phyloP scores from a whole-genome alignment of 2,888 invertebrate genomes.

The Cotesia congregata region DNA sequence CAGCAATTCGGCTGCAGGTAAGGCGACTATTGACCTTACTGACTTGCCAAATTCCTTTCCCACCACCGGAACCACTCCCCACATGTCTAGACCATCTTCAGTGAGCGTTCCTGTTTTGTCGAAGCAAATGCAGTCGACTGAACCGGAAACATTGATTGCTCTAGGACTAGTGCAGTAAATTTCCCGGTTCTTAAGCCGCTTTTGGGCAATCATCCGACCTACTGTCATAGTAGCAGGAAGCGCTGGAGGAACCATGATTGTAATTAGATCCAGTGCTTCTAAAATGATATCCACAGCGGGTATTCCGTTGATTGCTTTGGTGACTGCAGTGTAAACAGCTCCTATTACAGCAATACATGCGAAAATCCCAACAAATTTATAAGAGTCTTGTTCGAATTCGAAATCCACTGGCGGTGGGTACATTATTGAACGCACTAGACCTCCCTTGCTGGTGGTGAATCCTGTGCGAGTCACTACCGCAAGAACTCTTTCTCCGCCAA shows the following conservation, averaged over 20 bases:
- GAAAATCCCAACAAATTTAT: constrained; percentile 87
- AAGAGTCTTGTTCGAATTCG: constrained; percentile 94
- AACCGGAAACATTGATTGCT: constrained; percentile 93
- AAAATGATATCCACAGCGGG: constrained; percentile 77
- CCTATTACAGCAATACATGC: constrained; percentile 86
- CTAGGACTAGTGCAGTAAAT: constrained; percentile 94
- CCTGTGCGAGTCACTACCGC: constrained; percentile 89
- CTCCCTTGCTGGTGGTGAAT: constrained; percentile 93
- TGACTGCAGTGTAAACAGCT: constrained; percentile 87
- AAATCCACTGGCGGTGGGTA: constrained; percentile 97
- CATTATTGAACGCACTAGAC: constrained; percentile 92
- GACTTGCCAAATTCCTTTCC: constrained; percentile 70
- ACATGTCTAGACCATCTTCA: constrained; percentile 95
- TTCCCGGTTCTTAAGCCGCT: constrained; percentile 81
- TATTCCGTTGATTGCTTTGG: constrained; percentile 82
- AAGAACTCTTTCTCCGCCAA: constrained; percentile 80
- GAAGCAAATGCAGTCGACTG: constrained; percentile 90
- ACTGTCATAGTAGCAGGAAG: constrained; percentile 97
- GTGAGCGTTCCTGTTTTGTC: constrained; percentile 98
- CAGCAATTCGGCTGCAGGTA: constrained; percentile 74
- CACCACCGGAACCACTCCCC: constrained; percentile 85
- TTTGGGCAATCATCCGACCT: constrained; percentile 91
- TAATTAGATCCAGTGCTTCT: constrained; percentile 91
- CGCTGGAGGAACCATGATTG: constrained; percentile 96
- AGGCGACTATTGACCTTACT: constrained; percentile 70